Base-by-base conservation (phyloP, 2,113 vertebrate species). In the Scophthalmus maximus region DNA sequence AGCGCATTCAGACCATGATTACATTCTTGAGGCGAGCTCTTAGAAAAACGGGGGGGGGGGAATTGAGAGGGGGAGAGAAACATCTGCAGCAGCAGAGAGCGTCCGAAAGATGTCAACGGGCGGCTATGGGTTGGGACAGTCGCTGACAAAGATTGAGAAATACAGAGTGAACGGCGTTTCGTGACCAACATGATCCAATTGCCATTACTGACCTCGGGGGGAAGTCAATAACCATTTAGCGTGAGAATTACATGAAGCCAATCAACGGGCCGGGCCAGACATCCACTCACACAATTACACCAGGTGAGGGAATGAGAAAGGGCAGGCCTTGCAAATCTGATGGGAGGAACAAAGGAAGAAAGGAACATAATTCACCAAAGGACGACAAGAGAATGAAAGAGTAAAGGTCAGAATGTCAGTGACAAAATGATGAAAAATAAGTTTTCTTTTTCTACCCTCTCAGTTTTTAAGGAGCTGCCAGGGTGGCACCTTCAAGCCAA, bases 151-250 rank as follows among this genome's bases (percentile, higher is more conserved):
- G 73, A 57, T 32, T 27, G 18, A n/a, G 73, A 27, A 63, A 67
- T 3, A 58, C 67, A 55, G 29, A 29, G 64, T 22, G 57, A 73
- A 52, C 29, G 26, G 17, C 22, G 73, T 63, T n/a, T 58, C 11
- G 17, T 76, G 69, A 83, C 69, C 65, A 72, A 82, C 78, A 27
- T 36, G 12, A 81, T 83, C 44, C 68, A 71, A 70, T 49, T 64
- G 64, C 65, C 60, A 22, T 76, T 76, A 81, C 32, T 74, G 82
- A 79, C 75, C 73, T 36, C 58, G 2, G 38, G 59, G n/a, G 55
- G 8, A 2, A 73, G 84, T 83, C 80, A 17, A 85, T 79, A 78
- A 84, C 26, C 71, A 66, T 87, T 87, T 79, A 82, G 51, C 22
- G n/a, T 64, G 80, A 75, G 55, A 85, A 80, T 78, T 58, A 78